Percentiles rank a stretch among this genome's conserved stretches.
Conservation (phyloP, 1,140 invertebrate species). For the Leptestheria dahalacensis region DNA sequence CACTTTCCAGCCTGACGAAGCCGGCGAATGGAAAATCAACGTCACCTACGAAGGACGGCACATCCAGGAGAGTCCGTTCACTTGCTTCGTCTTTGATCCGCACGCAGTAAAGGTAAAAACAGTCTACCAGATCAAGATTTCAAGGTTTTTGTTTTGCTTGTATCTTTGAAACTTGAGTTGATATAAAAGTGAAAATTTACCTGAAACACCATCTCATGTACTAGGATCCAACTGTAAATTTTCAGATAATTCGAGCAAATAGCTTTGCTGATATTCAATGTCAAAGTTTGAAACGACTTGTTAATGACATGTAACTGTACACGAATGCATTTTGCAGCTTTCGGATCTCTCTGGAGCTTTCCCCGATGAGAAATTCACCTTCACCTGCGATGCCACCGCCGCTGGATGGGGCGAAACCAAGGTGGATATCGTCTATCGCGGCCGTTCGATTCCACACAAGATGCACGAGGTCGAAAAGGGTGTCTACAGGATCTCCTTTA, state of each 20-base stretch:
- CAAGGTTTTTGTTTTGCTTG: too few species aligned
- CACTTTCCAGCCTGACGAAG: constrained; percentile 90
- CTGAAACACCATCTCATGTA: too few species aligned
- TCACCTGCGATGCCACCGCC: constrained; percentile 63
- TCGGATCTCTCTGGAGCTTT: constrained; percentile 55
- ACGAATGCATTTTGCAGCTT: constrained; percentile 34
- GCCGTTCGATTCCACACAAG: constrained; percentile 56
- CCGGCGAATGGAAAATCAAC: constrained; percentile 89
- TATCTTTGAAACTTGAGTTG: too few species aligned
- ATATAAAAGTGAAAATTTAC: too few species aligned
- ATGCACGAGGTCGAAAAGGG: constrained; percentile 66
- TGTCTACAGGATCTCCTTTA: constrained; percentile 74
- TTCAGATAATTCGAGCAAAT: too few species aligned
- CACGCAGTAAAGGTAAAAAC: constrained; percentile 59
- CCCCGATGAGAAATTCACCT: constrained; percentile 59
- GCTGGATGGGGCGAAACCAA: constrained; percentile 76
- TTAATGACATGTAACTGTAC: too few species aligned
- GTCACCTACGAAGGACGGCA: constrained; percentile 90
- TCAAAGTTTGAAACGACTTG: too few species aligned
- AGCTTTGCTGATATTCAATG: too few species aligned
- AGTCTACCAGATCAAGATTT: background rate
- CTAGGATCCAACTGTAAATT: too few species aligned
- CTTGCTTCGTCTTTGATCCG: constrained; percentile 92
- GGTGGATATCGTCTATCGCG: constrained; percentile 63
- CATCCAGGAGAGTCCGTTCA: constrained; percentile 91